phyloP scores from a whole-genome alignment of 2,113 vertebrate species.

The Synodontis membranacea region DNA sequence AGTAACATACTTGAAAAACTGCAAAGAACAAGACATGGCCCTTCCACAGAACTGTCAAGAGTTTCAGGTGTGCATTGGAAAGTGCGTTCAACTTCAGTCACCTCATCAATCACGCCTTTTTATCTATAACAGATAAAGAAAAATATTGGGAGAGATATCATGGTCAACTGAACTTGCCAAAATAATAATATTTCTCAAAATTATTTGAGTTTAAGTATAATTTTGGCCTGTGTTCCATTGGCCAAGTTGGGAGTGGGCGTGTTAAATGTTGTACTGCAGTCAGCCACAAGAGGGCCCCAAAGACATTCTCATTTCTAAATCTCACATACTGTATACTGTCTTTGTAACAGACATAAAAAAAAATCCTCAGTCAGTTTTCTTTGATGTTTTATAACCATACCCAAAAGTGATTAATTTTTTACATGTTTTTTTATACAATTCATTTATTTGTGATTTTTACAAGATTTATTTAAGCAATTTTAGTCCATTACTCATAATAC shows the following conservation, averaged over 20 bases:
- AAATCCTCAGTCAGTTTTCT: background rate
- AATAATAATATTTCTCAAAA: background rate
- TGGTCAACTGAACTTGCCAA: too few relatives aligned
- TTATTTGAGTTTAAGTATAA: background rate
- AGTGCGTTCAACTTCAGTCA: background rate
- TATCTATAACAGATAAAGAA: too few relatives aligned
- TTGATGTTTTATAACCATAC: background rate
- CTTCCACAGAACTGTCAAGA: too few relatives aligned
- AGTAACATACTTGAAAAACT: too few relatives aligned
- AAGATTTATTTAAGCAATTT: background rate
- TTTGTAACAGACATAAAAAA: background rate
- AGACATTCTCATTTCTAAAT: background rate
- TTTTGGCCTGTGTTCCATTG: too few relatives aligned
- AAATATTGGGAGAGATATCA: too few relatives aligned
- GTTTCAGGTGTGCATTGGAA: background rate
- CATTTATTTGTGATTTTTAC: too few relatives aligned
- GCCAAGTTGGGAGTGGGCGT: background rate
- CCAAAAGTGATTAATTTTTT: background rate
- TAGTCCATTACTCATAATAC: background rate
- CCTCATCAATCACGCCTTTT: too few relatives aligned
- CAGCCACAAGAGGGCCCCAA: background rate
- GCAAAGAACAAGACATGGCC: too few relatives aligned
- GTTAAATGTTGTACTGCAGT: background rate
- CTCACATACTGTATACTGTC: background rate
- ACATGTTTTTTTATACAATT: too few relatives aligned